These are phyloP conservation scores for Mythimna pallens DNA, from an alignment of 2,888 invertebrate genomes.

Conservation along the genomic window DNA sequence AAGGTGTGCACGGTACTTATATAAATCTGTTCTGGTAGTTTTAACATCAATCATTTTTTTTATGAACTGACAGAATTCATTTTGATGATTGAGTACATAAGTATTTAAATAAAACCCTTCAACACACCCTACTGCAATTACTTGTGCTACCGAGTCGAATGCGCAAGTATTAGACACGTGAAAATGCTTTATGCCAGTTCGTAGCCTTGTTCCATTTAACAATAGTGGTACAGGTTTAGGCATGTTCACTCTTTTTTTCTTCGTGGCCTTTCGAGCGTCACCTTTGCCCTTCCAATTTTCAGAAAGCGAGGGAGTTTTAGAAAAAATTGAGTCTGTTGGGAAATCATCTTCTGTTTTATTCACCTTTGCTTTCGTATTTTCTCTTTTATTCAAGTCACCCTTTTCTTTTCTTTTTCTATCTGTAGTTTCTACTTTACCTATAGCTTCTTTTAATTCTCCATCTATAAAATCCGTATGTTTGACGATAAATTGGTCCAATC, in stretches of 20 bases:
- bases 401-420: conserved; percentile 15
- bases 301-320: conserved; percentile 31
- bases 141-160: conserved; percentile 29
- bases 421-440: conserved; percentile 23
- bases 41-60: conserved; percentile 22
- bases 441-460: conserved; percentile 41
- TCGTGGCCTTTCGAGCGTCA: conserved; percentile 17
- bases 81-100: conserved; percentile 19
- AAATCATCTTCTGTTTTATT: conserved; percentile 39
- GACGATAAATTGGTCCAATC: conserved; percentile 36
- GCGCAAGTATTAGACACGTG: conserved; percentile 18
- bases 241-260: conserved; percentile 17
- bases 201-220: conserved; percentile 29
- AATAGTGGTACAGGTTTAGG: conserved; percentile 26
- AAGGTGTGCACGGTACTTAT: conserved; percentile 13
- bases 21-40: conserved; percentile 26
- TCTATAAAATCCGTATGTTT: conserved; percentile 11
- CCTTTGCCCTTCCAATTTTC: conserved; percentile 44
- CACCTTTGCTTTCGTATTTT: conserved; percentile 13
- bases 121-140: conserved; percentile 29
- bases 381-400: conserved; percentile 10
- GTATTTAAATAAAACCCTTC: conserved; percentile 32
- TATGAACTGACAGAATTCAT: conserved; percentile 21
- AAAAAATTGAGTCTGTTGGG: conserved; percentile 36
- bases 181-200: conserved; percentile 11